These are phyloP conservation scores for Tortrix viridana DNA, from an alignment of 2,888 invertebrate species.

Conservation along the genomic window DNA sequence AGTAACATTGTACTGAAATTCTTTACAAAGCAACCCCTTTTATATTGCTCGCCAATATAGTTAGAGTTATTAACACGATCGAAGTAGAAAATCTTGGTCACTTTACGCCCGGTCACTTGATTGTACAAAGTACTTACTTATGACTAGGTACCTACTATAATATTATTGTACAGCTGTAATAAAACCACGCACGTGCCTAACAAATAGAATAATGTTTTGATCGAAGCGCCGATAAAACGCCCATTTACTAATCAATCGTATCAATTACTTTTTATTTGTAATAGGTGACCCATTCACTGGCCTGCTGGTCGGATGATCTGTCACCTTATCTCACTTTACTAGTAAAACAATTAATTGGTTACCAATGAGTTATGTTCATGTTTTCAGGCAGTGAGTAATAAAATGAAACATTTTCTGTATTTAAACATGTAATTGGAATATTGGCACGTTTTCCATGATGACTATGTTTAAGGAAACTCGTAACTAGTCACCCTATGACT, in stretches of 20 bases:
- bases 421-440: neutral
- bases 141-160: neutral
- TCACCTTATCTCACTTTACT: slow-evolving; percentile 10
- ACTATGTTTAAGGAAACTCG: neutral
- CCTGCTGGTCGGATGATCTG: slow-evolving; percentile 17
- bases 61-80: too few species aligned
- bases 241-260: slow-evolving; percentile 25
- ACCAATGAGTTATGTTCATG: neutral
- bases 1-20: too few species aligned
- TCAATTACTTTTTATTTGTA: slow-evolving; percentile 26
- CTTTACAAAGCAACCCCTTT: too few species aligned
- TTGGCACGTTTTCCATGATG: slow-evolving; percentile 8
- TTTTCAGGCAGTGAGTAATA: slow-evolving; percentile 1
- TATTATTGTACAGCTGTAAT: neutral
- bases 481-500: too few species aligned
- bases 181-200: slow-evolving; percentile 14
- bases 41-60: too few species aligned
- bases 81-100: neutral
- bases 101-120: neutral
- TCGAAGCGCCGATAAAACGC: slow-evolving; percentile 22
- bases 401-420: neutral
- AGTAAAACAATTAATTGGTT: neutral
- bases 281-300: slow-evolving; percentile 15
- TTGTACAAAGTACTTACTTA: neutral
- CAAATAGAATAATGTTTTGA: slow-evolving; percentile 11